A percentile compares a stretch with the other conserved stretches of the same genome.
Conservation (phyloP, 2,888 invertebrate genomes). For the Sisyra terminalis region DNA sequence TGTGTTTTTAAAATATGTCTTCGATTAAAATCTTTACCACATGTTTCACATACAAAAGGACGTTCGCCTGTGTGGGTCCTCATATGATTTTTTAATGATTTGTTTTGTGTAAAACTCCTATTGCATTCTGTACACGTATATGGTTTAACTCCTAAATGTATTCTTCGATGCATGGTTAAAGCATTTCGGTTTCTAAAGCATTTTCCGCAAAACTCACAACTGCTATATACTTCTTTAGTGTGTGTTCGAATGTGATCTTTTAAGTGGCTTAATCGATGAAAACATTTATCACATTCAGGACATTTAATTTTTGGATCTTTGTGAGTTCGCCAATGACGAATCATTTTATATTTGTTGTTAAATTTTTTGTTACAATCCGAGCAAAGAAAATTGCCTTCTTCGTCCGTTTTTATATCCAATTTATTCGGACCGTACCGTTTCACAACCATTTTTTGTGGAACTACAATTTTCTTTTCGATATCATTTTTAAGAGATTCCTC, state of each 20-base stretch:
- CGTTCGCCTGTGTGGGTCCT: constrained; percentile 7
- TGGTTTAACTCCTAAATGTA: constrained; percentile 6
- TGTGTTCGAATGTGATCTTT: constrained; percentile 3
- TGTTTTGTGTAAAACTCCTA: constrained; percentile 7
- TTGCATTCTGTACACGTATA: constrained; percentile 4
- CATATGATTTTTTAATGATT: constrained; percentile 8
- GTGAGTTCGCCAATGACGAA: constrained; percentile 2
- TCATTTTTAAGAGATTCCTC: background rate
- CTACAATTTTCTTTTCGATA: too few species aligned
- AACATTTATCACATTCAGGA: constrained; percentile 5
- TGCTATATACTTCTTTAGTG: constrained; percentile 4
- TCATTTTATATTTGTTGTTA: constrained; percentile 5
- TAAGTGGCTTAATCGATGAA: background rate
- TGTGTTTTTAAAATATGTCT: constrained; percentile 6
- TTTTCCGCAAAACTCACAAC: constrained; percentile 9
- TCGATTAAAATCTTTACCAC: constrained; percentile 6
- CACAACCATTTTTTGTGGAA: background rate
- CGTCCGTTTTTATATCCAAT: background rate
- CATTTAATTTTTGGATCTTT: background rate
- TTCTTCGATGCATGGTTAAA: constrained; percentile 4
- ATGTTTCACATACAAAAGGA: constrained; percentile 7
- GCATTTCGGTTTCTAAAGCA: constrained; percentile 1
- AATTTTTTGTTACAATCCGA: constrained; percentile 1
- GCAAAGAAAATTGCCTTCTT: constrained; percentile 3
- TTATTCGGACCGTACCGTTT: constrained; percentile 1